Base-by-base conservation (phyloP, 2,113 vertebrate genomes). In the Paedocypris sp. region DNA sequence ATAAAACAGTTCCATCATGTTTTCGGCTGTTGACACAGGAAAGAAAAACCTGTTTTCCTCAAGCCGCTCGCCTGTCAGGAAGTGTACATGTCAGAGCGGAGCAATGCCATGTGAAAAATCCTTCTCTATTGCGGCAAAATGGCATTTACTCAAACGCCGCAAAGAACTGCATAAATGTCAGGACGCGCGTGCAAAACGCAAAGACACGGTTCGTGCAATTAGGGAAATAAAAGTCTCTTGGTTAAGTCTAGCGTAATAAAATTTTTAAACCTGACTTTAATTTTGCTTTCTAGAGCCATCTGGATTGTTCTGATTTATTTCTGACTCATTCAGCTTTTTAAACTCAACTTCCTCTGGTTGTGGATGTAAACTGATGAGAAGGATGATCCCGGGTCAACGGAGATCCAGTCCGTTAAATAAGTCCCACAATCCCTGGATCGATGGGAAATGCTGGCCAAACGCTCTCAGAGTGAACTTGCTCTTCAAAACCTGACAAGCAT, bases 321-420 rank as follows among this genome's bases (percentile, higher is more conserved):
- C n/a, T n/a, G n/a, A n/a, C n/a, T n/a, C n/a, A n/a, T n/a, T n/a
- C n/a, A n/a, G n/a, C n/a, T n/a, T n/a, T n/a, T n/a, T n/a, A n/a
- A n/a, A n/a, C n/a, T n/a, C n/a, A n/a, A n/a, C n/a, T n/a, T n/a
- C n/a, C n/a, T n/a, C n/a, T n/a, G n/a, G n/a, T n/a, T n/a, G n/a
- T n/a, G n/a, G n/a, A n/a, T n/a, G n/a, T n/a, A n/a, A n/a, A n/a
- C n/a, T n/a, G n/a, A n/a, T n/a, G n/a, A n/a, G n/a, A n/a, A n/a
- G n/a, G n/a, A n/a, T n/a, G n/a, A n/a, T n/a, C 42, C 70, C 73
- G 61, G 73, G 71, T 62, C 69, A 68, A 66, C 64, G 66, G 64
- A 57, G 60, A 59, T 62, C 49, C 64, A 77, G 71, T 76, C 75
- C n/a, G n/a, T n/a, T n/a, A 75, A 79, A 79, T 53, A 52, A 80